Conservation (phyloP, 2,113 vertebrate genomes). For the Lichenostomus cassidix region DNA sequence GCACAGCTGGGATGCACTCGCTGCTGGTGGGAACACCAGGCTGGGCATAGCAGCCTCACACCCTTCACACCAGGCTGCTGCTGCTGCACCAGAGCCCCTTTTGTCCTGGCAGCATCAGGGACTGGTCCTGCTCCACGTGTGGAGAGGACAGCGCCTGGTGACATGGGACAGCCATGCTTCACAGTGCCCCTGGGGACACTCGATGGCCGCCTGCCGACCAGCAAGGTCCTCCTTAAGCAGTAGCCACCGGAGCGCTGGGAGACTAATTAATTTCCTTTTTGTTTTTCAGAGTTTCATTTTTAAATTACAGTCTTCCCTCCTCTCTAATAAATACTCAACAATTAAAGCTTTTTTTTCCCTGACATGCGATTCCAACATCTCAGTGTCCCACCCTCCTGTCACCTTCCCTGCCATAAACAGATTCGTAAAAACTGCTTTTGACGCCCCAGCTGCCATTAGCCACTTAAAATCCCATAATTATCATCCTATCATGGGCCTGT, state of each 20-base stretch:
- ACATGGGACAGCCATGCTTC: fast-evolving
- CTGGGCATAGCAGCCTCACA: not conserved
- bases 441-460: slow-evolving; percentile 86
- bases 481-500: slow-evolving; percentile 95
- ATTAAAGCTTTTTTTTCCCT: slow-evolving; percentile 80
- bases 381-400: slow-evolving; percentile 80
- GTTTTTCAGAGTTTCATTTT: slow-evolving; percentile 80
- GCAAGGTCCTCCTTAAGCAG: slow-evolving; percentile 24
- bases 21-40: fast-evolving
- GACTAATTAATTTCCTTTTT: slow-evolving; percentile 77
- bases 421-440: slow-evolving; percentile 85
- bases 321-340: slow-evolving; percentile 85
- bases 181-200: not conserved
- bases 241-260: slow-evolving; percentile 17
- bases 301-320: slow-evolving; percentile 82
- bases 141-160: fast-evolving
- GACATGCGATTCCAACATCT: slow-evolving; percentile 82
- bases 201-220: not conserved
- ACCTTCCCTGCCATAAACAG: slow-evolving; percentile 85
- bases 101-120: fast-evolving
- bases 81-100: not conserved
- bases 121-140: fast-evolving
- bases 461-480: slow-evolving; percentile 95
- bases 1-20: fast-evolving
- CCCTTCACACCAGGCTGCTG: not conserved